Evolutionary conservation across 2,113 vertebrate species (phyloP).

Genomic region (Phalacrocorax carbo): DNA sequence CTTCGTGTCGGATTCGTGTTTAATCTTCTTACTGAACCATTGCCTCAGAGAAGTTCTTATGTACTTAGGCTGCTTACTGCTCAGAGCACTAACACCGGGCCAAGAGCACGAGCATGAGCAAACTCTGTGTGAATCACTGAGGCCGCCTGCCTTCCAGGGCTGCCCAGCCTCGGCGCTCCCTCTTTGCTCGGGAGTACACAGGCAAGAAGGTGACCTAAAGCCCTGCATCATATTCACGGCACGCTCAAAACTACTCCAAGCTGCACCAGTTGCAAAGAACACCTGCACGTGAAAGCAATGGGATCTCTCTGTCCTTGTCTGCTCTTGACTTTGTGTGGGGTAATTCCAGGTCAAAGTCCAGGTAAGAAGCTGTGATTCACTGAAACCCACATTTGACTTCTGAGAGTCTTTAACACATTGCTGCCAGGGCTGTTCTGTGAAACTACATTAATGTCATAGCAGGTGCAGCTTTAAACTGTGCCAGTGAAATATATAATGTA

Average conservation of each 20-base stretch:
- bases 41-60: neutral
- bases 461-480: neutral
- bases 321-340: neutral
- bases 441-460: rapidly evolving
- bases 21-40: neutral
- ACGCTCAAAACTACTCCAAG: neutral
- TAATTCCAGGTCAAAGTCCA: neutral
- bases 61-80: rapidly evolving
- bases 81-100: neutral
- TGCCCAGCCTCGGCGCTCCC: rapidly evolving
- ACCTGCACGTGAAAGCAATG: neutral
- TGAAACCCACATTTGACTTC: neutral
- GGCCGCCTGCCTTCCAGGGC: neutral
- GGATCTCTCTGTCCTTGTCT: neutral
- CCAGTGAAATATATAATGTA: neutral
- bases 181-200: neutral
- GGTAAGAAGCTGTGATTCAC: neutral
- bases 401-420: neutral
- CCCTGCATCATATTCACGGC: neutral
- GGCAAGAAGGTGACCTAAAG: neutral
- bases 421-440: neutral
- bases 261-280: neutral
- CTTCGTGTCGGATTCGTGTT: neutral
- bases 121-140: rapidly evolving
- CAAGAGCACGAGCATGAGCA: neutral